Evolutionary conservation across 2,888 invertebrate species (phyloP).

Genomic region (Phengaris arion): DNA sequence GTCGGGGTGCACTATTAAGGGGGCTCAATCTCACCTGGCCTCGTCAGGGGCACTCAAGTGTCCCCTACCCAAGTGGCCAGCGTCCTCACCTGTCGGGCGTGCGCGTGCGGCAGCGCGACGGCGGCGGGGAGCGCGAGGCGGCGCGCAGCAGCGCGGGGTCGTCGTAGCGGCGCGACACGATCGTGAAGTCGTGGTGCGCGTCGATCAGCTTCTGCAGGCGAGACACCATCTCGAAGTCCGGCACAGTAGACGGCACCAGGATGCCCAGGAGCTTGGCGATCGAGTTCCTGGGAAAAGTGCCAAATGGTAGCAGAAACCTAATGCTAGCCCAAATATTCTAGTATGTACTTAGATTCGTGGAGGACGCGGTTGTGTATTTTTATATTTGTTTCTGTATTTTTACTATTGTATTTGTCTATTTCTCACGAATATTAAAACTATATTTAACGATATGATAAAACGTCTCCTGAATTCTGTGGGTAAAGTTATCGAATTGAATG

Average conservation of each 20-base stretch:
- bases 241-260: slow-evolving; percentile 81
- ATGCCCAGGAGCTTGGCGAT: slow-evolving; percentile 87
- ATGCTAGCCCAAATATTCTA: no score
- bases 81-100: slow-evolving; percentile 75
- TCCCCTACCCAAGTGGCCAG: neutral
- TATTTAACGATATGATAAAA: no score
- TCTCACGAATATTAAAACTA: no score
- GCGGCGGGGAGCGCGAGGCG: slow-evolving; percentile 73
- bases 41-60: no score
- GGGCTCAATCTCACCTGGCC: no score
- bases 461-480: no score
- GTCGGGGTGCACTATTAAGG: no score
- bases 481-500: no score
- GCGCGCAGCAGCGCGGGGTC: slow-evolving; percentile 69
- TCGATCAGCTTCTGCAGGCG: slow-evolving; percentile 90
- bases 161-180: slow-evolving; percentile 85
- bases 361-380: no score
- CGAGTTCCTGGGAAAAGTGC: slow-evolving; percentile 75
- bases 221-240: slow-evolving; percentile 87
- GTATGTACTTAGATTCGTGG: no score
- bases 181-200: slow-evolving; percentile 92
- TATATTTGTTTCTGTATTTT: no score
- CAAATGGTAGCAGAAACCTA: neutral
- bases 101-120: slow-evolving; percentile 65
- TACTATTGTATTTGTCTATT: no score